These are phyloP conservation scores for Gasteruption jaculator DNA, from an alignment of 2,888 invertebrate species.

Conservation along the genomic window DNA sequence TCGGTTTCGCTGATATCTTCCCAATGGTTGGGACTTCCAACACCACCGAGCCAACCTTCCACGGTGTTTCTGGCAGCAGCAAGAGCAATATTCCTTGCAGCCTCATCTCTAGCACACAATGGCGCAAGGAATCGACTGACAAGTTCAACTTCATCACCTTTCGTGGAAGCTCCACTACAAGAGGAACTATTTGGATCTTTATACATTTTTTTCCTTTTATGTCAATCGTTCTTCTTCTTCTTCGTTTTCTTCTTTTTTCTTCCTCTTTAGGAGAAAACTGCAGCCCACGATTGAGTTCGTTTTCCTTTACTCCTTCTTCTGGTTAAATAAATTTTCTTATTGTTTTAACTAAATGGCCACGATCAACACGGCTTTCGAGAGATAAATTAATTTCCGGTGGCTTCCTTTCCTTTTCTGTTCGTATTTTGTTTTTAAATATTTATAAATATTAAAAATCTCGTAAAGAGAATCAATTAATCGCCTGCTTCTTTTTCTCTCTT, in stretches of 20 bases:
- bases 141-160: constrained; percentile 52
- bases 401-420: too few relatives aligned
- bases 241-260: constrained; percentile 2
- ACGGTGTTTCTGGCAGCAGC: constrained; percentile 55
- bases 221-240: constrained; percentile 6
- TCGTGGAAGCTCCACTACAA: constrained; percentile 36
- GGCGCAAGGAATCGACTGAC: constrained; percentile 55
- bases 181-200: constrained; percentile 35
- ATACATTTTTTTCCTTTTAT: constrained; percentile 34
- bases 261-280: too few relatives aligned
- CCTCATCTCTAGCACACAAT: constrained; percentile 55
- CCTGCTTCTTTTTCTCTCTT: too few relatives aligned
- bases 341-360: too few relatives aligned
- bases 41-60: constrained; percentile 56
- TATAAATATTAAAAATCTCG: too few relatives aligned
- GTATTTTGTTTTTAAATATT: too few relatives aligned
- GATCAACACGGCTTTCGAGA: too few relatives aligned
- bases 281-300: too few relatives aligned
- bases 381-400: too few relatives aligned
- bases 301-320: too few relatives aligned
- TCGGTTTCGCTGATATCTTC: constrained; percentile 37
- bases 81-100: constrained; percentile 54
- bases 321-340: too few relatives aligned
- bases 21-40: constrained; percentile 54
- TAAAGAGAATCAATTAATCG: too few relatives aligned